phyloP scores from a whole-genome alignment of 1,140 invertebrate species.

The Globodera ellingtonae region DNA sequence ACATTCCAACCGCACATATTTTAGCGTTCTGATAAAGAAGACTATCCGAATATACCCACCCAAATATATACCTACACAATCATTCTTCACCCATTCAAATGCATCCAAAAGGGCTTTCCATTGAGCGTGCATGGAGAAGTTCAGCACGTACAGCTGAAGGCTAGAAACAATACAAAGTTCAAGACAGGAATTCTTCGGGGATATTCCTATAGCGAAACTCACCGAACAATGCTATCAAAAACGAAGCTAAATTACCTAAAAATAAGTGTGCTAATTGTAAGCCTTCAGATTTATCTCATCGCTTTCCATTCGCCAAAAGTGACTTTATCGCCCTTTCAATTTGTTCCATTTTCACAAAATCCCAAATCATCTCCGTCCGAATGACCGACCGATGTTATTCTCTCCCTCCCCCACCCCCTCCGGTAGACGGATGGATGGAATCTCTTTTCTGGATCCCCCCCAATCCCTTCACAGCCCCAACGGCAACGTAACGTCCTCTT shows the following conservation, averaged over 20 bases:
- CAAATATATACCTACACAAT: background rate
- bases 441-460: background rate
- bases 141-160: constrained; percentile 21
- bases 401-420: background rate
- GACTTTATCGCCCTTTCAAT: constrained; percentile 6
- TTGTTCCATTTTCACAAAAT: constrained; percentile 1
- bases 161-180: background rate
- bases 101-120: background rate
- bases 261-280: constrained; percentile 18
- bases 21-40: background rate
- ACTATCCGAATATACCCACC: background rate
- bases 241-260: background rate
- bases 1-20: background rate
- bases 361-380: background rate
- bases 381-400: background rate
- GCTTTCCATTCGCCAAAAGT: constrained; percentile 29
- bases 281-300: constrained; percentile 22
- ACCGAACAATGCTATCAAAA: constrained; percentile 8
- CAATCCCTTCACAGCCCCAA: background rate
- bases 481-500: background rate
- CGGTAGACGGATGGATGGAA: background rate
- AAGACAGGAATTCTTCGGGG: background rate
- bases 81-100: background rate
- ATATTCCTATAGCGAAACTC: constrained; percentile 3
- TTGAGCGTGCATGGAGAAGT: constrained; percentile 1